Conservation (phyloP, 2,113 vertebrate genomes). For the Archilochus colubris region DNA sequence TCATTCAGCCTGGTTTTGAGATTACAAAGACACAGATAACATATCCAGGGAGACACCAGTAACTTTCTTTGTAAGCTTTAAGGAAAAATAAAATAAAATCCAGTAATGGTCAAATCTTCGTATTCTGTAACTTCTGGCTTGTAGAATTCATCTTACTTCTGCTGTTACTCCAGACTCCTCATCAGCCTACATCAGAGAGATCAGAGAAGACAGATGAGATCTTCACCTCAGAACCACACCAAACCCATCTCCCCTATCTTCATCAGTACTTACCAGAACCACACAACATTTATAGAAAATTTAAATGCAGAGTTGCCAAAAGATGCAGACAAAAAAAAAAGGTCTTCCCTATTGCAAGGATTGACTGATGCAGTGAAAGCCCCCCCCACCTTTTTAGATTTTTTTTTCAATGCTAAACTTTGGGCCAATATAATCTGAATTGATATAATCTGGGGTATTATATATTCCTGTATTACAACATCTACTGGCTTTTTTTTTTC, state of each 20-base stretch:
- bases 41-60: neutral
- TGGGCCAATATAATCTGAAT: neutral
- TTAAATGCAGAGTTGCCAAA: neutral
- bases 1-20: neutral
- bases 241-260: neutral
- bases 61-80: neutral
- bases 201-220: neutral
- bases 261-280: neutral
- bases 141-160: neutral
- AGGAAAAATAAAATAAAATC: neutral
- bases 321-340: neutral
- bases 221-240: neutral
- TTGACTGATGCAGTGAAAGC: neutral
- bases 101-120: neutral
- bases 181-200: neutral
- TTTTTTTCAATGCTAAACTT: neutral
- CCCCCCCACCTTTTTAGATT: neutral
- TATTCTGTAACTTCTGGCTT: neutral
- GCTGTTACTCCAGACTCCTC: neutral
- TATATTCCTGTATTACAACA: neutral
- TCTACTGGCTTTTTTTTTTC: neutral
- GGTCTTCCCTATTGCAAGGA: neutral
- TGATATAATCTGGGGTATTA: neutral
- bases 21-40: neutral
- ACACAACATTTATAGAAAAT: neutral